Base-by-base conservation (phyloP, 2,797 vertebrate species). In the Enteromius argenteus region DNA sequence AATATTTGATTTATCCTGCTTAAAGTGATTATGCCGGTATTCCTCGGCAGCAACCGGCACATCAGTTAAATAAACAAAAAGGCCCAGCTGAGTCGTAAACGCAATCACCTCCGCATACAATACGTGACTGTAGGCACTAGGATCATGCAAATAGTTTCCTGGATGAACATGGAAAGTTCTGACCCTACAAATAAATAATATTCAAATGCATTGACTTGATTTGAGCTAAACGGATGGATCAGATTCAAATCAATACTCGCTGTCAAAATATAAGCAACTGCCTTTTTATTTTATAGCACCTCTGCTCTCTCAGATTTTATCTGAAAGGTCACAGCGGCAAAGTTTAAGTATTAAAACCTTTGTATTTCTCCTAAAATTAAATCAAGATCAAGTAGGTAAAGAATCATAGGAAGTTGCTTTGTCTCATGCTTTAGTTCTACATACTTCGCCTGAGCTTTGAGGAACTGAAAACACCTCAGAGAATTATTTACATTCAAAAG, bases 1-100 rank as follows among this genome's bases (percentile, higher is more conserved):
- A 91, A 90, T 92, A 92, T 92, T 94, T 92, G 89, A 93, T 94
- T 93, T 91, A 86, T 77, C 71, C 80, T 82, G 80, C 88, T 90
- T 92, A 92, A 94, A 83, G 80, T 62, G 86, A 93, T 93, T 93
- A 93, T 58, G 83, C 79, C 53, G 35, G 73, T 74, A 86, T 71
- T 89, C 79, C 84, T 84, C 85, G 79, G 87, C 78, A 56, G 15
- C 46, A 64, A 87, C 89, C 75, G 90, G 82, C 88, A 89, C 85
- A 80, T 86, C 83, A 89, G 73, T 68, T 83, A 86, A 89, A 88
- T 60, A 88, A 88, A 87, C 84, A 87, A 84, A 86, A 80, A 74
- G 75, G 68, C 60, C 51, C 76, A 83, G 83, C 84, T 80, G 81
- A 66, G 58, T 42, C 17, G 23, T 79, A 80, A 77, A 86, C 69